phyloP scores from a whole-genome alignment of 2,888 invertebrate species.

The Crocallis elinguaria region DNA sequence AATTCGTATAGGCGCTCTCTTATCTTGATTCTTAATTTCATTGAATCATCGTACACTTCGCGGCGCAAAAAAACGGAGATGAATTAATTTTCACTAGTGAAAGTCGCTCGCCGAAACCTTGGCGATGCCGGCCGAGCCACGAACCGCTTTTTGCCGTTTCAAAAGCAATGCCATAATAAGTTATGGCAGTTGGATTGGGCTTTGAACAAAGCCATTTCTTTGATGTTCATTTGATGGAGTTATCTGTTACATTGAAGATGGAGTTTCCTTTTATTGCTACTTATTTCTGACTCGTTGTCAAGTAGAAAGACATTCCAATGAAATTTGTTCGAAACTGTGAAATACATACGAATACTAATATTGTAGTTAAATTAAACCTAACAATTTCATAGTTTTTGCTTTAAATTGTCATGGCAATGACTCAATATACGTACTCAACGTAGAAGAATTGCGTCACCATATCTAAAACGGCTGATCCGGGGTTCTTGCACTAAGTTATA shows the following conservation, averaged over 20 bases:
- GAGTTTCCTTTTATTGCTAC: slow-evolving; percentile 29
- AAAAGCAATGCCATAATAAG: slow-evolving; percentile 37
- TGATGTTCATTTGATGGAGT: slow-evolving; percentile 40
- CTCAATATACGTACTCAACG: slow-evolving; percentile 2
- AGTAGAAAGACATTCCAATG: slow-evolving; percentile 8
- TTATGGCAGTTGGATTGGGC: slow-evolving; percentile 42
- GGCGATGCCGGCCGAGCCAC: slow-evolving; percentile 21
- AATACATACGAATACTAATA: neutral
- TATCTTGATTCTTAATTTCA: slow-evolving; percentile 35
- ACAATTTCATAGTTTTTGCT: slow-evolving; percentile 18
- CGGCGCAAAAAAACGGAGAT: slow-evolving; percentile 32
- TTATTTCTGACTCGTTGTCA: slow-evolving; percentile 16
- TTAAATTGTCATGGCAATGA: slow-evolving; percentile 16
- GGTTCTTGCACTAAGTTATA: slow-evolving; percentile 34
- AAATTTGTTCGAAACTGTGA: neutral
- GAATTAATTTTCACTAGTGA: slow-evolving; percentile 36
- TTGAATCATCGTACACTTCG: slow-evolving; percentile 34
- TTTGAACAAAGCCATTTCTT: slow-evolving; percentile 41
- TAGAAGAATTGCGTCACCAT: slow-evolving; percentile 26
- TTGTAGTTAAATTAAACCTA: neutral
- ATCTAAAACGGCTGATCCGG: slow-evolving; percentile 24
- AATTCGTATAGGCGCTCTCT: slow-evolving; percentile 1
- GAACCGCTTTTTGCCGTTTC: slow-evolving; percentile 27
- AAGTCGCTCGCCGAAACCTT: slow-evolving; percentile 33
- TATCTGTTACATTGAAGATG: slow-evolving; percentile 33